Percentiles rank a stretch among this genome's conserved stretches.
Evolutionary conservation across 2,113 vertebrate species (phyloP).

Genomic region (Bubo scandiacus): DNA sequence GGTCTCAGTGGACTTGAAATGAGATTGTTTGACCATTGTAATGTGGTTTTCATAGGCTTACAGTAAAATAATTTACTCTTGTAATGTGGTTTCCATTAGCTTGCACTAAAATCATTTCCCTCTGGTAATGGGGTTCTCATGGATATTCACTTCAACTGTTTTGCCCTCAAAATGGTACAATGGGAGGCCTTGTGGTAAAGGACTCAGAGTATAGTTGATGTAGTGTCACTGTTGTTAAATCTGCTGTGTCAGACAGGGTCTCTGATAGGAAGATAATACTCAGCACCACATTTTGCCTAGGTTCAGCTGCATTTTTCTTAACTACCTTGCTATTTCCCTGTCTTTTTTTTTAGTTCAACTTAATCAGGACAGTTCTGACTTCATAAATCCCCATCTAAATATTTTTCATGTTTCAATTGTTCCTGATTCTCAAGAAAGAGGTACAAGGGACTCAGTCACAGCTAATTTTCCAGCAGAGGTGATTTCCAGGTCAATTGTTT

Average conservation of each 20-base stretch:
- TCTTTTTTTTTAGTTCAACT: neutral
- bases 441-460: neutral
- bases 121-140: conserved; percentile 68
- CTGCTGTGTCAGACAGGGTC: conserved; percentile 18
- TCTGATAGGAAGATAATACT: neutral
- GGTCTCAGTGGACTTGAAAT: conserved; percentile 74
- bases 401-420: neutral
- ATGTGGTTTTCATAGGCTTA: conserved; percentile 75
- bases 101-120: conserved; percentile 76
- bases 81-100: conserved; percentile 80
- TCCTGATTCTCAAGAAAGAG: conserved; percentile 10
- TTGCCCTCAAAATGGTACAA: conserved; percentile 59
- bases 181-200: conserved; percentile 42
- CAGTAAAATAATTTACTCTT: conserved; percentile 78
- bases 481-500: conserved; percentile 45
- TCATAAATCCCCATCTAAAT: neutral
- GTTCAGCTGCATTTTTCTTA: neutral
- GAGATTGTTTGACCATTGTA: conserved; percentile 80
- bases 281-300: neutral
- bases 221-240: neutral
- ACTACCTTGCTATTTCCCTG: neutral
- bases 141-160: conserved; percentile 68
- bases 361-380: neutral
- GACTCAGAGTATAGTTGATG: neutral
- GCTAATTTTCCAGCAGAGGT: conserved; percentile 37